phyloP scores from a whole-genome alignment of 2,888 invertebrate genomes.

The Drosophila yooni region DNA sequence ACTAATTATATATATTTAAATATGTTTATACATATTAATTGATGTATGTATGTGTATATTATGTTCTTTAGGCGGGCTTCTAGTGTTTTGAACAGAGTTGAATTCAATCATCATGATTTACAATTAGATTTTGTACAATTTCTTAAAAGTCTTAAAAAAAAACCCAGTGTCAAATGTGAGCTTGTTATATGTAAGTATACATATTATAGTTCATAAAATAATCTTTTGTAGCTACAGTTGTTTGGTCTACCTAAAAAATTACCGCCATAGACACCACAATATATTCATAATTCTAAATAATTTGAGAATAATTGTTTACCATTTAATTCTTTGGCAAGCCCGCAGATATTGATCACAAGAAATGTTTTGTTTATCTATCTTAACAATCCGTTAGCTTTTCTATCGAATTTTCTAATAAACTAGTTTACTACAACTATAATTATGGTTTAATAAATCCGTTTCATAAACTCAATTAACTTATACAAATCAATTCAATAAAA shows the following conservation, averaged over 20 bases:
- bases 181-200: conserved; percentile 28
- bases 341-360: conserved; percentile 76
- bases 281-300: conserved; percentile 17
- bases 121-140: conserved; percentile 47
- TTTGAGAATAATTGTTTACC: conserved; percentile 33
- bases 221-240: conserved; percentile 20
- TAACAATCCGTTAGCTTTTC: conserved; percentile 28
- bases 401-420: conserved; percentile 27
- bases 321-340: conserved; percentile 72
- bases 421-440: conserved; percentile 28
- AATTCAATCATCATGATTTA: conserved; percentile 34
- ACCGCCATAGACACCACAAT: conserved; percentile 18
- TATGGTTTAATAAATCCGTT: conserved; percentile 54
- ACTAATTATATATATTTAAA: conserved; percentile 29
- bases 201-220: conserved; percentile 25
- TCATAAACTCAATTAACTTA: conserved; percentile 33
- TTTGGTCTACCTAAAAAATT: conserved; percentile 39
- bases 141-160: conserved; percentile 43
- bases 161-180: conserved; percentile 48
- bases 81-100: conserved; percentile 51
- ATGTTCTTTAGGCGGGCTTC: conserved; percentile 61
- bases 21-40: conserved; percentile 28
- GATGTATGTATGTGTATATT: conserved; percentile 42
- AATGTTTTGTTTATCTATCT: conserved; percentile 50
- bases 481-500: conserved; percentile 35